phyloP scores from a whole-genome alignment of 2,888 invertebrate species.

The Zele albiditarsus region DNA sequence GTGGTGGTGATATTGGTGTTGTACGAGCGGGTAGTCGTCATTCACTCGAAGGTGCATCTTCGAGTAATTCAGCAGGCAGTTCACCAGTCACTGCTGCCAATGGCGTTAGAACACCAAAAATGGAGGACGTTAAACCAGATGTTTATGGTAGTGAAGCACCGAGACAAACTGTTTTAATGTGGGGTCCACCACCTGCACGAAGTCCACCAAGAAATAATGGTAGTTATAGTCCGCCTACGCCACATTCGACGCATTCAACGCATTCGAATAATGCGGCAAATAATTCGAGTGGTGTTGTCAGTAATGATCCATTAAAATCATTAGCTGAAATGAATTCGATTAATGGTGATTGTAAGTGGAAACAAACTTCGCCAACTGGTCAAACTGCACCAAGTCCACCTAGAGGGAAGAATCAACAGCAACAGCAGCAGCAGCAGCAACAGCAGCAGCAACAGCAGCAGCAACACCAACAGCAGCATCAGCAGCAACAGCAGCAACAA shows the following conservation, averaged over 20 bases:
- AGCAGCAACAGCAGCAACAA: slow-evolving; percentile 64
- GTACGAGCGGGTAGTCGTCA: slow-evolving; percentile 68
- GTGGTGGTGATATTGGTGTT: slow-evolving; percentile 55
- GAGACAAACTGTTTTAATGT: slow-evolving; percentile 94
- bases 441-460: slow-evolving; percentile 65
- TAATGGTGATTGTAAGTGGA: slow-evolving; percentile 74
- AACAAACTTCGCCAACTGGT: slow-evolving; percentile 67
- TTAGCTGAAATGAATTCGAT: slow-evolving; percentile 74
- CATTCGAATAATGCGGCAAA: slow-evolving; percentile 60
- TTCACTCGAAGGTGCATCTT: slow-evolving; percentile 74
- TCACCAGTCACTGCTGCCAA: slow-evolving; percentile 77
- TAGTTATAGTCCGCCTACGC: slow-evolving; percentile 69
- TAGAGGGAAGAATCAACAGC: slow-evolving; percentile 61
- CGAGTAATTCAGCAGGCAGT: slow-evolving; percentile 78
- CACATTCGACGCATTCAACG: slow-evolving; percentile 66
- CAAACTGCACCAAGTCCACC: slow-evolving; percentile 69
- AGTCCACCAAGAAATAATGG: slow-evolving; percentile 70
- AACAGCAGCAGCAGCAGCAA: slow-evolving; percentile 64
- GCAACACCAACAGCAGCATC: slow-evolving; percentile 62
- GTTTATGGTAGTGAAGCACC: slow-evolving; percentile 76
- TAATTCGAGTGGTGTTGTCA: slow-evolving; percentile 37
- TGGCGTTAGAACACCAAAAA: slow-evolving; percentile 77
- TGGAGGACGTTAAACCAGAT: slow-evolving; percentile 77
- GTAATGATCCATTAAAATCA: slow-evolving; percentile 73
- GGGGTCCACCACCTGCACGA: slow-evolving; percentile 78